Evolutionary conservation across 2,113 vertebrate genomes (phyloP).

Genomic region (Pelecanoides urinatrix): DNA sequence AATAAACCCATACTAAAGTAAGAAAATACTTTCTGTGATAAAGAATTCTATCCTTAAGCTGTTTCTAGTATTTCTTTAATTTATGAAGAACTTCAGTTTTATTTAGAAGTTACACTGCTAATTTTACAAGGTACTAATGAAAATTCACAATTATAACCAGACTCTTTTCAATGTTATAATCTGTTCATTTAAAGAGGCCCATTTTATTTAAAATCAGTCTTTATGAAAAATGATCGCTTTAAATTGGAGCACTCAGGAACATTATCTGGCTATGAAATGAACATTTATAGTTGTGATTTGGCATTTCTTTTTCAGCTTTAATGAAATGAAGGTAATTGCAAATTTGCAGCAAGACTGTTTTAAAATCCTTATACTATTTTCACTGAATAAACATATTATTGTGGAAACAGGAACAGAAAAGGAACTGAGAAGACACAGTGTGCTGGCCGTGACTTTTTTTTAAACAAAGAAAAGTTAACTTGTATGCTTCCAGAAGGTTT

Average conservation of each 20-base stretch:
- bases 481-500: background rate
- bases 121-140: background rate
- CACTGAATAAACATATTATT: constrained; percentile 11
- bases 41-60: background rate
- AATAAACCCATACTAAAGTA: background rate
- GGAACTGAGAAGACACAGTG: constrained; percentile 20
- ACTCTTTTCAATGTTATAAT: background rate
- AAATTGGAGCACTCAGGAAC: background rate
- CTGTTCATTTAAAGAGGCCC: background rate
- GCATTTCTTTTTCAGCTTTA: background rate
- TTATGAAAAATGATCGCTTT: background rate
- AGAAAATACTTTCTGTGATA: background rate
- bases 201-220: background rate
- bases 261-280: background rate
- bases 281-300: background rate
- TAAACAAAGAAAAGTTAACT: background rate
- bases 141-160: background rate
- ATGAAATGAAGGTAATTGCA: background rate
- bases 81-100: background rate
- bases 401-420: constrained; percentile 42
- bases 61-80: background rate
- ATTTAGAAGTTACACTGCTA: background rate
- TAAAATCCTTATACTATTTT: constrained; percentile 20
- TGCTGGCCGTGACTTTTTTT: background rate
- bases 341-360: background rate